phyloP scores from a whole-genome alignment of 2,797 vertebrate genomes.

The Trachurus trachurus region DNA sequence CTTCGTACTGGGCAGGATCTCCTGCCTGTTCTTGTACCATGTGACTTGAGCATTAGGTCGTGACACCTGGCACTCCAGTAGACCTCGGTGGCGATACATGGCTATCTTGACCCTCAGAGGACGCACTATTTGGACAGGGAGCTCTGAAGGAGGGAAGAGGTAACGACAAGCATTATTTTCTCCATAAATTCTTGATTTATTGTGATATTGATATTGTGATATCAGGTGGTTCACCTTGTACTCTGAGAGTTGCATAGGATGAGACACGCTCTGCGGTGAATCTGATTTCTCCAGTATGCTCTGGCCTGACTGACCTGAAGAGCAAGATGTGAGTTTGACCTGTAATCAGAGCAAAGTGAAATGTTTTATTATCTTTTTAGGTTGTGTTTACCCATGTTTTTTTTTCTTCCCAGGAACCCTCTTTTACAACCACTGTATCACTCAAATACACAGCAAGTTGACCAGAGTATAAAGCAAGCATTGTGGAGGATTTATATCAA shows the following conservation, averaged over 20 bases:
- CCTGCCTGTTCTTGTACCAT: conserved; percentile 90
- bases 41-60: conserved; percentile 90
- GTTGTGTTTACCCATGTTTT: neutral
- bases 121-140: conserved; percentile 92
- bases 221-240: conserved; percentile 86
- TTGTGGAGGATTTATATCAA: neutral
- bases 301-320: conserved; percentile 88
- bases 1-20: conserved; percentile 86
- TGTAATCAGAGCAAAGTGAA: conserved; percentile 67
- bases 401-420: neutral
- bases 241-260: conserved; percentile 89
- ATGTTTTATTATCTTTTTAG: neutral
- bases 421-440: neutral
- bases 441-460: neutral
- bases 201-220: neutral
- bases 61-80: conserved; percentile 97
- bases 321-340: conserved; percentile 88
- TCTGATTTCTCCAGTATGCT: conserved; percentile 92
- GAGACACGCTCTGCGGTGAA: conserved; percentile 93
- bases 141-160: conserved; percentile 81
- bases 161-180: neutral
- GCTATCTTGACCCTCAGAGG: conserved; percentile 94
- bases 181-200: conserved; percentile 1
- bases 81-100: conserved; percentile 91
- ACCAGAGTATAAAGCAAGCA: neutral